A percentile compares a stretch with the other conserved stretches of the same genome.
phyloP scores from a whole-genome alignment of 2,888 invertebrate species.

The Lathronympha strigana region DNA sequence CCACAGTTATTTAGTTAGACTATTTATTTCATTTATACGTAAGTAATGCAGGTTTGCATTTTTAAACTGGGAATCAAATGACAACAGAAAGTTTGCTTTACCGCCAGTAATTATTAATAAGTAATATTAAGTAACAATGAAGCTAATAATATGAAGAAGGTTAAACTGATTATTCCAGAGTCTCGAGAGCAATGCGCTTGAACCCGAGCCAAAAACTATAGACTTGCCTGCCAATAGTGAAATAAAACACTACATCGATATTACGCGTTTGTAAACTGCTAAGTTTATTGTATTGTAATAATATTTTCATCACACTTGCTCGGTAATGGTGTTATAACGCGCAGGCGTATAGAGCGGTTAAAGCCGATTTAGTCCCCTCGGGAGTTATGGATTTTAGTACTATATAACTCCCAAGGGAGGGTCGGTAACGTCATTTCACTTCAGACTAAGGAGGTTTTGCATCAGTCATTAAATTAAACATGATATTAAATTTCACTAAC shows the following conservation, averaged over 20 bases:
- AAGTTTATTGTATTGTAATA: not conserved
- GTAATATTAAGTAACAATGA: slow-evolving; percentile 15
- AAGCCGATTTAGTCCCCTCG: no score
- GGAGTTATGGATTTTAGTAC: no score
- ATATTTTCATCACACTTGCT: not conserved
- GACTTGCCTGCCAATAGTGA: slow-evolving; percentile 60
- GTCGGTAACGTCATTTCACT: no score
- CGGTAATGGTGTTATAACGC: no score
- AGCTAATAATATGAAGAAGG: slow-evolving; percentile 30
- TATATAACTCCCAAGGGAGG: no score
- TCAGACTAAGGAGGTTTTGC: no score
- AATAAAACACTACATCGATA: slow-evolving; percentile 53
- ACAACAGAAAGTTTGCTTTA: not conserved
- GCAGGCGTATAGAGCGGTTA: no score
- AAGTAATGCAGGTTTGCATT: no score
- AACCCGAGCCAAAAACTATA: slow-evolving; percentile 64
- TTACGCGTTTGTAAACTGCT: slow-evolving; percentile 20
- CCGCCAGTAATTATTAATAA: not conserved
- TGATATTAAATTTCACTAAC: no score
- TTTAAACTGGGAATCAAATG: not conserved
- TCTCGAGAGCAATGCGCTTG: slow-evolving; percentile 49
- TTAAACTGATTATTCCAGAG: slow-evolving; percentile 37
- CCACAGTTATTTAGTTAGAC: no score
- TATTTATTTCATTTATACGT: no score
- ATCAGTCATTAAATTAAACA: no score